These are phyloP conservation scores for Karalla daura DNA, from an alignment of 2,797 vertebrate species.

Conservation along the genomic window DNA sequence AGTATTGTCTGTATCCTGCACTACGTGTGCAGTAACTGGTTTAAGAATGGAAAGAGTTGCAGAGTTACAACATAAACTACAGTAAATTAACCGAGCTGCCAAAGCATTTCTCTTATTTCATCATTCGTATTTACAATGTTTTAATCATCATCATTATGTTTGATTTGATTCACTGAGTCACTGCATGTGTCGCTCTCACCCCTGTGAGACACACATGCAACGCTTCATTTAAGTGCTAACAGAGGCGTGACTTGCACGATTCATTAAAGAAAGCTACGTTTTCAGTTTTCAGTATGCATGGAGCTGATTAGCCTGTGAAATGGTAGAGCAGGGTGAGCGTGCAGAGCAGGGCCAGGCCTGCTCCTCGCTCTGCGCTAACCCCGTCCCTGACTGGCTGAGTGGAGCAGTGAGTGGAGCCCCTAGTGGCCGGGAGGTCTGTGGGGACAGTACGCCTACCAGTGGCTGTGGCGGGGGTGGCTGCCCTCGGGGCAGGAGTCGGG, in stretches of 20 bases:
- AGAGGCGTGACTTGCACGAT: not conserved
- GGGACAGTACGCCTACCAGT: constrained; percentile 68
- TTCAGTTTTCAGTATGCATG: not conserved
- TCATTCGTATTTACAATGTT: not conserved
- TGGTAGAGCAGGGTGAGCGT: constrained; percentile 43
- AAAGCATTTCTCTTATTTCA: constrained; percentile 8
- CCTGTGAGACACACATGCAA: not conserved
- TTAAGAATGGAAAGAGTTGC: not conserved
- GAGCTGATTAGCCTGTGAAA: constrained; percentile 27
- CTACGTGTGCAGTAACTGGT: too few relatives aligned
- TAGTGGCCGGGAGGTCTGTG: constrained; percentile 29
- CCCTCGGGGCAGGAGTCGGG: constrained; percentile 52
- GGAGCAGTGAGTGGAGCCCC: constrained; percentile 1
- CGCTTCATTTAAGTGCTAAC: not conserved
- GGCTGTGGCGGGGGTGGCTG: constrained; percentile 47
- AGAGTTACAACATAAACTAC: too few relatives aligned
- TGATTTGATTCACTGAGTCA: not conserved
- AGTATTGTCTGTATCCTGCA: too few relatives aligned
- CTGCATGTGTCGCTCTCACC: not conserved
- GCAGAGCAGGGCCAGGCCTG: constrained; percentile 43
- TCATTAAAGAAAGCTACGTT: not conserved
- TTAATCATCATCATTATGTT: too few relatives aligned
- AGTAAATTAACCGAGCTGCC: constrained; percentile 27
- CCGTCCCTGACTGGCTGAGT: constrained; percentile 22
- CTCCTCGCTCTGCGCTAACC: constrained; percentile 35